A percentile compares a stretch with the other conserved stretches of the same genome.
Evolutionary conservation across 2,797 vertebrate genomes (phyloP).

Genomic region (Benthosema pterotum): DNA sequence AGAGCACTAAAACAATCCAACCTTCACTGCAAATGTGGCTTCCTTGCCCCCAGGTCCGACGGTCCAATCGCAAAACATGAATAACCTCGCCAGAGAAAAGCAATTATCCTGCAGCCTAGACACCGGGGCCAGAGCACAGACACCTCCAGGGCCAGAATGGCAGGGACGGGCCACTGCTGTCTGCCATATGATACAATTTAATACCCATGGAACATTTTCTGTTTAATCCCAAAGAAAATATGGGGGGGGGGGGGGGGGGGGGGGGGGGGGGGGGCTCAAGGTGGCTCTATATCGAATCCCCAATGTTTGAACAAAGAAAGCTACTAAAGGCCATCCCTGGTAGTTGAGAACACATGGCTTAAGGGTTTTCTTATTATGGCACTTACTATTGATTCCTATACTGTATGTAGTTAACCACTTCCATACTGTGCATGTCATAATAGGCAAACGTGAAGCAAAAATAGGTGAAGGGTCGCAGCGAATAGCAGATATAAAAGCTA

Average conservation of each 20-base stretch:
- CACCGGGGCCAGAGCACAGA: constrained; percentile 43
- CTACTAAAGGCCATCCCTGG: too few relatives aligned
- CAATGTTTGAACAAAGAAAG: constrained; percentile 16
- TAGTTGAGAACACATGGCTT: too few relatives aligned
- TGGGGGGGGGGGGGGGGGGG: constrained; percentile 1
- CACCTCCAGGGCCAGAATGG: constrained; percentile 42
- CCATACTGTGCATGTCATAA: too few relatives aligned
- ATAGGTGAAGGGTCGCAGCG: too few relatives aligned
- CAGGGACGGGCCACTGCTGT: constrained; percentile 26
- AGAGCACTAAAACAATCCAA: constrained; percentile 57
- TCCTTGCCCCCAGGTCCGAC: constrained; percentile 46
- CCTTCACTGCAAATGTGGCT: constrained; percentile 52
- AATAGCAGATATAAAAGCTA: too few relatives aligned
- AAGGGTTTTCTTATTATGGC: too few relatives aligned
- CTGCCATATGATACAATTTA: constrained; percentile 43
- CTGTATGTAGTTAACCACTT: too few relatives aligned
- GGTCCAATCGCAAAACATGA: constrained; percentile 65
- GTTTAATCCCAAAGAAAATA: constrained; percentile 48
- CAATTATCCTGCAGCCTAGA: constrained; percentile 64
- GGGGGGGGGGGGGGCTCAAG: background rate
- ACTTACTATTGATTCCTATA: too few relatives aligned
- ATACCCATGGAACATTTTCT: constrained; percentile 37
- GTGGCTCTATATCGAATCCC: constrained; percentile 7
- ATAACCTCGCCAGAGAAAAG: constrained; percentile 62
- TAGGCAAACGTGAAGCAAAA: too few relatives aligned